phyloP scores from a whole-genome alignment of 1,140 invertebrate genomes.

The Drosophila murphyi region DNA sequence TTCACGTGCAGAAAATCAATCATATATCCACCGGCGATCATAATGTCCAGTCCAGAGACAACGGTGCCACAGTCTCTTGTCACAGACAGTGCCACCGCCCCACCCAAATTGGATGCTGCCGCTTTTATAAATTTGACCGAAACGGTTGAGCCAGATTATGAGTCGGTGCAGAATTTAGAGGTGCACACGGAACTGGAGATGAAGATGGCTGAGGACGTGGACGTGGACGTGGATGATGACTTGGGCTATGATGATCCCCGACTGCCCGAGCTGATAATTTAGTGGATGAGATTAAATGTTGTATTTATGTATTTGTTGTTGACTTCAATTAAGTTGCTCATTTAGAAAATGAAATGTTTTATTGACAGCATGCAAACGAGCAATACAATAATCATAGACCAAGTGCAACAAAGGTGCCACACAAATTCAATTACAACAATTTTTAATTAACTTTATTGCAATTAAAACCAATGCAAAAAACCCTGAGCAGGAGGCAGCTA shows the following conservation, averaged over 20 bases:
- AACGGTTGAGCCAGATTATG: not conserved
- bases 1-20: constrained; percentile 39
- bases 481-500: not conserved
- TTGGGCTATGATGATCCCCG: constrained; percentile 66
- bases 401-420: constrained; percentile 44
- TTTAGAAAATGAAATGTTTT: constrained; percentile 55
- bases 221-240: constrained; percentile 17
- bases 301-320: not conserved
- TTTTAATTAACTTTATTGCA: constrained; percentile 73
- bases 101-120: not conserved
- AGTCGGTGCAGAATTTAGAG: not conserved
- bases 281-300: not conserved
- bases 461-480: constrained; percentile 40
- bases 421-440: constrained; percentile 73
- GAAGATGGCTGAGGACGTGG: not conserved
- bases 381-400: constrained; percentile 15
- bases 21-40: not conserved
- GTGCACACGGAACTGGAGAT: not conserved
- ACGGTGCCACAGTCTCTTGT: not conserved
- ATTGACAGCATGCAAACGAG: constrained; percentile 46
- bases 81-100: not conserved
- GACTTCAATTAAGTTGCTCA: constrained; percentile 43
- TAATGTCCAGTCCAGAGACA: not conserved
- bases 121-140: not conserved
- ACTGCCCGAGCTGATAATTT: constrained; percentile 61